Base-by-base conservation (phyloP, 2,888 invertebrate species). In the Cepaea hortensis region DNA sequence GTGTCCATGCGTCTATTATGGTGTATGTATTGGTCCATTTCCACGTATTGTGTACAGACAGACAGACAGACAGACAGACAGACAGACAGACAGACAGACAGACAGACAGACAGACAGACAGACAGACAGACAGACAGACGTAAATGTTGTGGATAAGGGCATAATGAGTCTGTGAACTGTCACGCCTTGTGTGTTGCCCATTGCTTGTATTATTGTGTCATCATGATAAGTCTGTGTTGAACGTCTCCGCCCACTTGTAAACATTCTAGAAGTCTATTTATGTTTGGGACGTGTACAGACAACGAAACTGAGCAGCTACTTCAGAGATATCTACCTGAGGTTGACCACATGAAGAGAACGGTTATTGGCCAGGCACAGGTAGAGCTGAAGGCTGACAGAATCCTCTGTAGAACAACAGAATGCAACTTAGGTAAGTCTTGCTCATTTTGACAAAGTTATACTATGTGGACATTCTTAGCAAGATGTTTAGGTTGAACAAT, bases 391-490 rank as follows among this genome's bases (percentile, higher is more conserved):
- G 91, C 91, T 0, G 90, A 90, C 73, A 88, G 88, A 3, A 85
- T 81, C 35, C 86, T 89, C 61, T 91, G 92, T 76, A 77, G 92
- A 46, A 84, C 90, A 0, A 65, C 85, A 35, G 92, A 91, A 82
- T 92, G 92, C 72, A 92, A 91, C 85, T 70, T 90, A 73, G 91
- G 91, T 91, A 55, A 80, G 73, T 55, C 5, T 48, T 55, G 55
- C 55, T 55, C 55, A 55, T 11, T 55, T 6, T 55, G 11, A 11
- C 11, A 55, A 11, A 9, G 55, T 55, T 11, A 55, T 55, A 9
- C 7, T 55, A 55, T 35, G 35, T 35, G 35, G 35, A 35, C 35
- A 35, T 35, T 35, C 35, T 35, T 35, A 35, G 35, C 35, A 35
- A 35, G 35, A 35, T 35, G 35, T 35, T 35, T 35, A 35, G 35